Evolutionary conservation across 2,888 invertebrate species (phyloP), one percentile per base, ranked within the genome.

Genomic region (Steinernema scapterisci): DNA sequence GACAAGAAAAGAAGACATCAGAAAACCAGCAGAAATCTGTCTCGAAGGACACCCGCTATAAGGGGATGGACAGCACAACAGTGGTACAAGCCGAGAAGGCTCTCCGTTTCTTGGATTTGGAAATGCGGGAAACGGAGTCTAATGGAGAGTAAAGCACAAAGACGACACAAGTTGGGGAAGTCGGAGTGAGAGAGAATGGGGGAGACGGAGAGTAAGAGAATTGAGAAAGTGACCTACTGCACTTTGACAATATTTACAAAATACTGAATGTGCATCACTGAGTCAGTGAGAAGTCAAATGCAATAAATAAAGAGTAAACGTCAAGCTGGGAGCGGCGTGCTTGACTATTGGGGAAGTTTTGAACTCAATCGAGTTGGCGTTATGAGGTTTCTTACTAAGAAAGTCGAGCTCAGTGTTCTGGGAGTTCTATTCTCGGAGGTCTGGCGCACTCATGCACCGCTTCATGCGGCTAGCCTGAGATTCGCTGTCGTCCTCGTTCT

Each of bases 381-480:
- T 63, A 13, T 7, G 13, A 48, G 16, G 45, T 11, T 51, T 54
- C 21, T 25, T 25, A 31, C 23, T 63, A 16, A 11, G 63, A 63
- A 63, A 16, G n/a, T n/a, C n/a, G n/a, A 27, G 63, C 27, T 27
- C 63, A 25, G 31, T 54, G 45, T 54, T 21, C 54, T 25, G 31
- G 54, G 48, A 48, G 19, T 21, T 6, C 27, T 19, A 63, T 44
- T 75, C 73, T n/a, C 54, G 63, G 23, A 76, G 75, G 45, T 76
- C 43, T 16, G 76, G 76, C 11, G 56, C 76, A 25, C 76, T 76
- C 45, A 63, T 45, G 56, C 74, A 75, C n/a, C 76, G 75, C 56
- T 74, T 56, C 23, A 76, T 7, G 25, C 76, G 77, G 76, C 43
- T 45, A 1, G 46, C 74, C 38, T 76, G 43, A 19, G 48, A 19